Evolutionary conservation across 1,140 invertebrate genomes (phyloP).

Genomic region (Papilio glaucus): DNA sequence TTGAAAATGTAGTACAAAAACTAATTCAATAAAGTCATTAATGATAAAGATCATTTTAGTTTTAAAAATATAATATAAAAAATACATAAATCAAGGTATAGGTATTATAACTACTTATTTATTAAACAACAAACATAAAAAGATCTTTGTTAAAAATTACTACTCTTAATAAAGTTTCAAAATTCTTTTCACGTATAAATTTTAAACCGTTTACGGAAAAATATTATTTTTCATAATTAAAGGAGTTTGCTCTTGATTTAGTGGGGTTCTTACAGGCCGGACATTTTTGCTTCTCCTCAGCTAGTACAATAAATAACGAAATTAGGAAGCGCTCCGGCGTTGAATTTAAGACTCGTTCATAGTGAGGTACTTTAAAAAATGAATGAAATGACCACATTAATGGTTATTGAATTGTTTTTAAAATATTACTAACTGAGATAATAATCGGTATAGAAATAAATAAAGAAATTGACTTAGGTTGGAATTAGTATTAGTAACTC

Average conservation of each 20-base stretch:
- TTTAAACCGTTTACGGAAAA: constrained; percentile 56
- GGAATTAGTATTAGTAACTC: not conserved
- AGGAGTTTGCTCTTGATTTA: constrained; percentile 58
- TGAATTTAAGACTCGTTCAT: constrained; percentile 41
- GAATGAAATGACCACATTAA: no score
- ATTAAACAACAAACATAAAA: no score
- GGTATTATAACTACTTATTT: no score
- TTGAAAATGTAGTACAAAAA: no score
- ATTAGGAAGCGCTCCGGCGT: constrained; percentile 48
- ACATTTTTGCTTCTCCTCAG: constrained; percentile 53
- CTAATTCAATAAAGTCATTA: no score
- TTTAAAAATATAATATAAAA: no score
- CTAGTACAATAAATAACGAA: constrained; percentile 57
- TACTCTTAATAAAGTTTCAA: constrained; percentile 35
- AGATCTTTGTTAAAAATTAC: constrained; percentile 5
- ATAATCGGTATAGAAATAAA: not conserved
- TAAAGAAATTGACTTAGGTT: not conserved
- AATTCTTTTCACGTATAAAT: constrained; percentile 59
- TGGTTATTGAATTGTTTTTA: not conserved
- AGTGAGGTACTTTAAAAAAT: constrained; percentile 37
- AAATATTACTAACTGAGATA: not conserved
- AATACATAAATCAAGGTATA: no score
- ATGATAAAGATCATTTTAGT: no score
- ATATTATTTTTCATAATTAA: constrained; percentile 76
- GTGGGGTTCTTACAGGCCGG: constrained; percentile 42